Evolutionary conservation across 2,888 invertebrate genomes (phyloP).

Genomic region (Zele albiditarsus): DNA sequence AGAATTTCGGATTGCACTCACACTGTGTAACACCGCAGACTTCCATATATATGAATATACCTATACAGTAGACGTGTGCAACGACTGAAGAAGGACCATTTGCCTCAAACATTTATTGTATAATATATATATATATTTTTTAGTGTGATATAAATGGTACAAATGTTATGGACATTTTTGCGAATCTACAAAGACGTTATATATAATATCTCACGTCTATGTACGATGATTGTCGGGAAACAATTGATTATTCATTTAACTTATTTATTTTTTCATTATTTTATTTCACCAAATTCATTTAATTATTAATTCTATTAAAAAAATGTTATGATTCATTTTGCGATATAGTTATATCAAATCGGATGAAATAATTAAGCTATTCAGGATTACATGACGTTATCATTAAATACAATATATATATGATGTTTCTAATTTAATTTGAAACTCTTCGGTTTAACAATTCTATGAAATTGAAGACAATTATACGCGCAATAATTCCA

Average conservation of each 20-base stretch:
- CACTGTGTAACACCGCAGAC: neutral
- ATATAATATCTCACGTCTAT: neutral
- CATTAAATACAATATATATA: neutral
- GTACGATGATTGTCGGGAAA: neutral
- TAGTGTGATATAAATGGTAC: slow-evolving; percentile 20
- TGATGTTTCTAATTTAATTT: neutral
- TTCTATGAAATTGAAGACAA: neutral
- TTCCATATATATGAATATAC: neutral
- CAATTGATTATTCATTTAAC: neutral
- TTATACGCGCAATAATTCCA: neutral
- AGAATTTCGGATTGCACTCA: neutral
- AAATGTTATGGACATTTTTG: slow-evolving; percentile 33
- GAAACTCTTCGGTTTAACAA: neutral
- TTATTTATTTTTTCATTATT: neutral
- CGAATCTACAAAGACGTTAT: neutral
- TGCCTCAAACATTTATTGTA: slow-evolving; percentile 1
- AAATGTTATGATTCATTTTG: neutral
- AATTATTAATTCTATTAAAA: too few species aligned
- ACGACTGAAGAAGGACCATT: slow-evolving; percentile 6
- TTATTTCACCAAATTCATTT: neutral
- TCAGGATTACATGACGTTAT: neutral
- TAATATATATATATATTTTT: neutral
- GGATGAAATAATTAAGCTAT: neutral
- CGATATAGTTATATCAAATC: neutral
- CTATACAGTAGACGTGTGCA: slow-evolving; percentile 3